phyloP scores from a whole-genome alignment of 2,888 invertebrate species.

The Sesia apiformis region DNA sequence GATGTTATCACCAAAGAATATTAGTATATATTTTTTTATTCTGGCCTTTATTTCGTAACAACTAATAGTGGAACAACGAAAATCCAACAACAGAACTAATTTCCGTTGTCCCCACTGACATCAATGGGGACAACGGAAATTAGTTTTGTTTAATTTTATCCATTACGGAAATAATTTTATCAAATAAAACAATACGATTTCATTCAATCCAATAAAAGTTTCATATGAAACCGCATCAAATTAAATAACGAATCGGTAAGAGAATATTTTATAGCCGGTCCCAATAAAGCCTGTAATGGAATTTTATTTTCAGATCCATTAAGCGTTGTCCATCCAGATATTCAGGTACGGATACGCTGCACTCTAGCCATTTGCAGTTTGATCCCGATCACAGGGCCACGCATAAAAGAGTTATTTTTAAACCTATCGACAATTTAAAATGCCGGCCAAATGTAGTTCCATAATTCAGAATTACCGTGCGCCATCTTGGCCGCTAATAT shows the following conservation, averaged over 20 bases:
- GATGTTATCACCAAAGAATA: too few relatives aligned
- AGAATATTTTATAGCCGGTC: conserved; percentile 4
- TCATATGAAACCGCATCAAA: conserved; percentile 4
- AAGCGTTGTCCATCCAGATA: conserved; percentile 18
- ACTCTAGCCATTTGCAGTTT: conserved; percentile 14
- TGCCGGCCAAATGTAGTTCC: neutral
- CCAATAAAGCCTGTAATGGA: conserved; percentile 7
- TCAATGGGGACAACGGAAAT: too few relatives aligned
- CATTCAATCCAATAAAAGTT: conserved; percentile 8
- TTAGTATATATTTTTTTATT: too few relatives aligned
- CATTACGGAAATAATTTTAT: too few relatives aligned
- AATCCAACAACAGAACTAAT: too few relatives aligned
- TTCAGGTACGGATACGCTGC: conserved; percentile 1
- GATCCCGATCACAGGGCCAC: conserved; percentile 1
- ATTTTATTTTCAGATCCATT: conserved; percentile 34
- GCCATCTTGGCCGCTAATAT: too few relatives aligned
- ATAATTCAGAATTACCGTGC: too few relatives aligned
- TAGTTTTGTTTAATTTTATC: too few relatives aligned
- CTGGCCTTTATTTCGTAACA: too few relatives aligned
- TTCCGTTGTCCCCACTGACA: too few relatives aligned
- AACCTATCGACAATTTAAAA: neutral
- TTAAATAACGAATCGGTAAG: conserved; percentile 8
- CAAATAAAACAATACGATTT: too few relatives aligned
- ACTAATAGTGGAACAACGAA: too few relatives aligned
- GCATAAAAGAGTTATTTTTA: neutral